Evolutionary conservation across 2,113 vertebrate species (phyloP), one percentile per base, ranked within the genome.

Genomic region (Chlorocebus sabaeus): DNA sequence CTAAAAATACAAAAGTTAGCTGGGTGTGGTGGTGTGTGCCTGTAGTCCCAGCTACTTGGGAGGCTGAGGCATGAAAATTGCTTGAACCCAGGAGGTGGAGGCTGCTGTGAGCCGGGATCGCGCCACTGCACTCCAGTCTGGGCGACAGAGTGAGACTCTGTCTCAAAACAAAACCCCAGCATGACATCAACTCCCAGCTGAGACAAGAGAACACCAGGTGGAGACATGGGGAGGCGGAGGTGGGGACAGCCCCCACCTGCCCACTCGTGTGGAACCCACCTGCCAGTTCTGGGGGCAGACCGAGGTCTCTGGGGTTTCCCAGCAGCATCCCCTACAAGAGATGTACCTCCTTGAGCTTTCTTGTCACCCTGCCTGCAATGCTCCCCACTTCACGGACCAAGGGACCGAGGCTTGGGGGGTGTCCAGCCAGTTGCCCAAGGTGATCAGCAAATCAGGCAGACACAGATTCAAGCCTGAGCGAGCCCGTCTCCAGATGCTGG

Each of bases 241-340:
- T 3, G 48, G 67, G 38, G 55, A 7, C 2, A 0, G n/a, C 23
- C 18, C 12, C 9, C 32, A 48, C 12, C 45, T 16, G 30, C 61
- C 25, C 25, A 67, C 48, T 25, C 12, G 0, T 0, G 6, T 0
- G 11, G 38, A 27, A 57, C 95, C 17, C 48, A 98, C 98, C 98
- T 98, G 95, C 95, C 59, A 14, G 89, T 27, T 82, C 95, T 88
- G 0, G 96, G 93, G 38, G 97, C 96, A 0, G 97, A 97, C 12
- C 72, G 96, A 3, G 97, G 97, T 18, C 97, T 91, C 95, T 94
- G 97, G 0, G 82, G 83, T 43, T 97, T 98, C 32, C 90, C 95
- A 1, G 89, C 23, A 8, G 93, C 2, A 0, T 98, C 97, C 6
- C 98, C 98, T 98, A 38, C 0, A 30, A 95, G 38, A 92, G 76